Percentiles rank a stretch among this genome's conserved stretches.
Evolutionary conservation across 1,140 invertebrate species (phyloP).

Genomic region (Eurosta solidaginis): DNA sequence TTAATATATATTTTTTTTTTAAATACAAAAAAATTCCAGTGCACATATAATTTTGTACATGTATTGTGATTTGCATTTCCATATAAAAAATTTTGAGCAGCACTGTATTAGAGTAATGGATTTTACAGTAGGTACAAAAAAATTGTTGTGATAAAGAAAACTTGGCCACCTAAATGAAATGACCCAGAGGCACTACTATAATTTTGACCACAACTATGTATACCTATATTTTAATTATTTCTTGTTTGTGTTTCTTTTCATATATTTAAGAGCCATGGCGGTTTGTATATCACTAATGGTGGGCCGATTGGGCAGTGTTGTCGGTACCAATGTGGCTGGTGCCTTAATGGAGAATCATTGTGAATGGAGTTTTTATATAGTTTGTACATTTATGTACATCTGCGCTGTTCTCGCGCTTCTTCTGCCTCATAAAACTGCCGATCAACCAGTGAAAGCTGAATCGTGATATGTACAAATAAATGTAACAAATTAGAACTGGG

Average conservation of each 20-base stretch:
- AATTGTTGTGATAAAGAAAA: too few relatives aligned
- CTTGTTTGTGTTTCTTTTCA: not conserved
- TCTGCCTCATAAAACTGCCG: not conserved
- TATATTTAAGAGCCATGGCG: conserved; percentile 43
- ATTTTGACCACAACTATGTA: not conserved
- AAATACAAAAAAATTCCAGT: too few relatives aligned
- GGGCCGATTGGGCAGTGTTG: conserved; percentile 43
- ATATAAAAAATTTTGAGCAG: too few relatives aligned
- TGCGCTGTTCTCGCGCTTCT: conserved; percentile 32
- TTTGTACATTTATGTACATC: conserved; percentile 25
- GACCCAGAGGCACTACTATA: too few relatives aligned
- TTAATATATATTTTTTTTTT: too few relatives aligned
- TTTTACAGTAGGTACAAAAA: too few relatives aligned
- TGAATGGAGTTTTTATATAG: conserved; percentile 34
- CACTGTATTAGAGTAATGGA: too few relatives aligned
- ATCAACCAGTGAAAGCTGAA: not conserved
- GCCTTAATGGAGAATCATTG: conserved; percentile 35
- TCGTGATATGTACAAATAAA: not conserved
- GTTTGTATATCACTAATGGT: conserved; percentile 49
- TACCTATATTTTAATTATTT: too few relatives aligned
- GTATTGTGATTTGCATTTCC: too few relatives aligned
- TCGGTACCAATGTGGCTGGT: conserved; percentile 39
- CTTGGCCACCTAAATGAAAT: too few relatives aligned
- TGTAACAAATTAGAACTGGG: too few relatives aligned
- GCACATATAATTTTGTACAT: too few relatives aligned